Percentiles rank a stretch among this genome's conserved stretches.
These are phyloP conservation scores for Condylura cristata DNA, from an alignment of 2,113 vertebrate species.

Conservation along the genomic window DNA sequence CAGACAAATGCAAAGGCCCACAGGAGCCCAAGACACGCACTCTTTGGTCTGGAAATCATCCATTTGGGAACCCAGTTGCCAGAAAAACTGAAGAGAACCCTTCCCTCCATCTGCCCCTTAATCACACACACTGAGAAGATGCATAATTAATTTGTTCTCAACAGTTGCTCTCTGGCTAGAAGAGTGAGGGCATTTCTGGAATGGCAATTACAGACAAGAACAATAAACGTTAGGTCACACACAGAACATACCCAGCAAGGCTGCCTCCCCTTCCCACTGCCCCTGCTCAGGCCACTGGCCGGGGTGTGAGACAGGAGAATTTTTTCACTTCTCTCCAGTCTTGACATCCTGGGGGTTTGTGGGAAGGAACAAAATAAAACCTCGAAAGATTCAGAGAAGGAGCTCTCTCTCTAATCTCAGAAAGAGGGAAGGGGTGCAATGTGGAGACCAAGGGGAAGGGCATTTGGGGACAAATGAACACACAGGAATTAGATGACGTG, in stretches of 20 bases:
- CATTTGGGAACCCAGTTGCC: conserved; percentile 73
- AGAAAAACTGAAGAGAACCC: conserved; percentile 78
- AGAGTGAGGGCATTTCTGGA: conserved; percentile 82
- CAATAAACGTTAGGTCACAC: conserved; percentile 81
- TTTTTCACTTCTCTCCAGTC: conserved; percentile 6
- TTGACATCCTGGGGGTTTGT: neutral
- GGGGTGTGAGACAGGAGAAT: neutral
- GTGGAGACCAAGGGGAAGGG: neutral
- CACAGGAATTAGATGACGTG: no score
- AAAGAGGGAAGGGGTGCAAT: neutral
- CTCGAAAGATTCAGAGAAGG: neutral
- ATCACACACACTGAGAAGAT: conserved; percentile 83
- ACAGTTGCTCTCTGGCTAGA: conserved; percentile 80
- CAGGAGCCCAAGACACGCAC: conserved; percentile 40
- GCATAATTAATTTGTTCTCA: conserved; percentile 88
- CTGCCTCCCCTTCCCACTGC: conserved; percentile 37
- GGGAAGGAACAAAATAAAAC: neutral
- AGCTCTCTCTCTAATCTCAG: neutral
- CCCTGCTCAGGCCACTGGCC: neutral
- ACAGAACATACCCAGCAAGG: conserved; percentile 72
- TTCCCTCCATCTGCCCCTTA: conserved; percentile 81
- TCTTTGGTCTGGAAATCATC: conserved; percentile 64
- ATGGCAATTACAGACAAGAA: conserved; percentile 84
- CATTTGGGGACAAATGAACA: neutral
- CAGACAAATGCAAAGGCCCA: conserved; percentile 59